Conservation (phyloP, 2,113 vertebrate species). For the Pedionomus torquatus region DNA sequence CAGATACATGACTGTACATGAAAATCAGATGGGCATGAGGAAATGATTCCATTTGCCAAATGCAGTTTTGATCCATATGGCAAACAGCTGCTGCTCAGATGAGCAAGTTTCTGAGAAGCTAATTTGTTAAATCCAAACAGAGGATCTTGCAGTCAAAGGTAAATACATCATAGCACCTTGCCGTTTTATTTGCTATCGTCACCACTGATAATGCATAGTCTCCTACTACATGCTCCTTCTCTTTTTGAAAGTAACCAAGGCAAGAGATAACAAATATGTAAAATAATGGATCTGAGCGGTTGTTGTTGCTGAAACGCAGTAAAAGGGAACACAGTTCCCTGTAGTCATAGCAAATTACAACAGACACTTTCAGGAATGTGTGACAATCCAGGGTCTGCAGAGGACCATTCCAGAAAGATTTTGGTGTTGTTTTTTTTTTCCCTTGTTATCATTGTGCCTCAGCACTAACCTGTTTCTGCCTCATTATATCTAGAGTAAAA, state of each 20-base stretch:
- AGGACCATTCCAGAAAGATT: not conserved
- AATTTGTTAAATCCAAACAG: conserved; percentile 12
- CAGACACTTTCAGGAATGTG: not conserved
- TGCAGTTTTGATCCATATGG: conserved; percentile 45
- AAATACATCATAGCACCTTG: not conserved
- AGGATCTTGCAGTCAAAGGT: not conserved
- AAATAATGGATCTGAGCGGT: not conserved
- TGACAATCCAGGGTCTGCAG: not conserved
- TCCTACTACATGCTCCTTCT: not conserved
- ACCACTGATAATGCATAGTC: not conserved
- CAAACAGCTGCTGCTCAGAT: conserved; percentile 55
- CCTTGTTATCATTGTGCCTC: not conserved
- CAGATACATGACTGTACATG: conserved; percentile 21
- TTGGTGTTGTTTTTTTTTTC: not conserved
- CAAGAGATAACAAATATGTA: not conserved
- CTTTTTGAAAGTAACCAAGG: not conserved
- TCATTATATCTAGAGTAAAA: not conserved
- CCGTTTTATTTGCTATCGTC: not conserved
- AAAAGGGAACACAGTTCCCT: not conserved
- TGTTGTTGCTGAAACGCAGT: not conserved
- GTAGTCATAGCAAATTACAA: not conserved
- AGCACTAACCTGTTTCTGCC: not conserved
- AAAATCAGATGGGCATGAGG: conserved; percentile 57
- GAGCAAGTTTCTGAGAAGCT: conserved; percentile 30
- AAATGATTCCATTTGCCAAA: conserved; percentile 34